Evolutionary conservation across 1,140 invertebrate genomes (phyloP).

Genomic region (Brachionus paranguensis): DNA sequence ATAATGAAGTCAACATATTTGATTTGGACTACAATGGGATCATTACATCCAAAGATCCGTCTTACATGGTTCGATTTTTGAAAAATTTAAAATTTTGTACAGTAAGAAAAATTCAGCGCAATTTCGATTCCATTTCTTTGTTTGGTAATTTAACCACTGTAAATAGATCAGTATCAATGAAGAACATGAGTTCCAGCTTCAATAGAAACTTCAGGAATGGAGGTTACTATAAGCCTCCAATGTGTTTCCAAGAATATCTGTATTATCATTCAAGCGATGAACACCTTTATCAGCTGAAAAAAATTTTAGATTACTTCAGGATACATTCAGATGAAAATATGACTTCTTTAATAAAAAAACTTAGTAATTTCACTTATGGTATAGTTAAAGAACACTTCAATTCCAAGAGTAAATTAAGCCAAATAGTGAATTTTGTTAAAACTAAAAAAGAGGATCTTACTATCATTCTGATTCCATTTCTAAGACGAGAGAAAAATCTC

Average conservation of each 20-base stretch:
- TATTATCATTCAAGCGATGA: slow-evolving; percentile 24
- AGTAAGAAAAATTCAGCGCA: not conserved
- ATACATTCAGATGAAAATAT: not conserved
- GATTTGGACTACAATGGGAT: not conserved
- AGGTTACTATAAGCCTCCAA: slow-evolving; percentile 1
- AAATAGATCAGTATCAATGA: not conserved
- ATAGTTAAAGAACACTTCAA: not conserved
- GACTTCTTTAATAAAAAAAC: not conserved
- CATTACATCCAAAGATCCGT: not conserved
- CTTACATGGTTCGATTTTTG: not conserved
- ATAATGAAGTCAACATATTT: not conserved
- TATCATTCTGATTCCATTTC: slow-evolving; percentile 73
- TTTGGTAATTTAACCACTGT: not conserved
- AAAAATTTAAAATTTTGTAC: slow-evolving; percentile 28
- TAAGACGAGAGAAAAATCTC: slow-evolving; percentile 73
- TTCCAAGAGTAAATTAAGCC: not conserved
- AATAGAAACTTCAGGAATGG: not conserved
- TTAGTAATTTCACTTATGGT: not conserved
- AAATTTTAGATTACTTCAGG: not conserved
- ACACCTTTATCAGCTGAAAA: not conserved
- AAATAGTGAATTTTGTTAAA: not conserved
- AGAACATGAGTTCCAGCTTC: not conserved
- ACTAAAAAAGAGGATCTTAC: not conserved
- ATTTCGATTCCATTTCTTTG: not conserved
- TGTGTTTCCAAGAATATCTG: slow-evolving; percentile 10